Evolutionary conservation across 2,797 vertebrate genomes (phyloP).

Genomic region (Xyrichtys novacula): DNA sequence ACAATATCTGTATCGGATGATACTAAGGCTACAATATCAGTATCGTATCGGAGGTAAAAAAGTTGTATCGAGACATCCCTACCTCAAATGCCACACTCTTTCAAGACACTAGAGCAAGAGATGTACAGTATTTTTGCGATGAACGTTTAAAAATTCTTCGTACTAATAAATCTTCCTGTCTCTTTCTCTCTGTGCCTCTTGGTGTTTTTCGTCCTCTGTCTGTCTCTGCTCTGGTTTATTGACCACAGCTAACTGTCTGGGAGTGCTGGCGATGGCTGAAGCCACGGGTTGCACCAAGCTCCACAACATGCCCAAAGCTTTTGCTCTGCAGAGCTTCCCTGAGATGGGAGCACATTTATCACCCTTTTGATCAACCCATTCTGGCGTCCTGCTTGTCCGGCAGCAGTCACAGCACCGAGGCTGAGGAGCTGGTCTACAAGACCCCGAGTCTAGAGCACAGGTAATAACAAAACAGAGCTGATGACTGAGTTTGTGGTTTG

Average conservation of each 20-base stretch:
- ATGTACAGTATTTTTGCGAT: too few relatives aligned
- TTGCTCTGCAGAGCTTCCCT: conserved; percentile 96
- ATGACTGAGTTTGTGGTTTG: neutral
- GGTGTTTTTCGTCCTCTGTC: conserved; percentile 13
- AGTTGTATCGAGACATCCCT: too few relatives aligned
- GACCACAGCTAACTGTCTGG: conserved; percentile 97
- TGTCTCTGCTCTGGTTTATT: conserved; percentile 56
- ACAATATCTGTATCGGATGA: too few relatives aligned
- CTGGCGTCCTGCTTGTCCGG: conserved; percentile 95
- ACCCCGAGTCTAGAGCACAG: conserved; percentile 90
- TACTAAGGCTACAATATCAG: too few relatives aligned
- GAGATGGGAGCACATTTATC: conserved; percentile 78
- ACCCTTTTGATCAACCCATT: too few relatives aligned
- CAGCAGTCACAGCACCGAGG: conserved; percentile 98
- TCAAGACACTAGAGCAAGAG: too few relatives aligned
- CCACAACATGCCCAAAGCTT: conserved; percentile 99
- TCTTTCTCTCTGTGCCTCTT: conserved; percentile 54
- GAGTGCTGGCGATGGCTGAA: conserved; percentile 98
- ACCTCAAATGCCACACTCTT: too few relatives aligned
- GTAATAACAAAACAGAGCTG: conserved; percentile 70
- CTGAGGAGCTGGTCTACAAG: conserved; percentile 97
- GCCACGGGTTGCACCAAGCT: conserved; percentile 97
- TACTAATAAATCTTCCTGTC: conserved; percentile 64
- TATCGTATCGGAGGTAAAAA: too few relatives aligned
- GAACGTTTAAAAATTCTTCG: too few relatives aligned